phyloP scores from a whole-genome alignment of 2,113 vertebrate species.

The Polyodon spathula region DNA sequence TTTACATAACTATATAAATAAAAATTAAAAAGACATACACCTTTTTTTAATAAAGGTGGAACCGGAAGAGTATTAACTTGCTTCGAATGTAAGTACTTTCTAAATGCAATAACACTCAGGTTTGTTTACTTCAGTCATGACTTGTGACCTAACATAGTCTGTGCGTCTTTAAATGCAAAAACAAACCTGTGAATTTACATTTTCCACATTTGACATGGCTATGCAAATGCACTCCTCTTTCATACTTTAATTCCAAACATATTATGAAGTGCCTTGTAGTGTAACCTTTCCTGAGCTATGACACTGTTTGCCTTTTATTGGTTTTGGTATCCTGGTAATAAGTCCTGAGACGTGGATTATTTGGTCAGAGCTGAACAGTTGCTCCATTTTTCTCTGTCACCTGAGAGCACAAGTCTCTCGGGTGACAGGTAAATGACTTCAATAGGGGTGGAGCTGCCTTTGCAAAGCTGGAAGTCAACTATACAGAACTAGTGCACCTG shows the following conservation, averaged over 20 bases:
- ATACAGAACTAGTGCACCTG: constrained; percentile 56
- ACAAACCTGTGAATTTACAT: constrained; percentile 11
- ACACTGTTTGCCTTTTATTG: too few relatives aligned
- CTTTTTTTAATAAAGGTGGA: too few relatives aligned
- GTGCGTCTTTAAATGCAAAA: constrained; percentile 16
- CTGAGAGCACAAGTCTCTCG: constrained; percentile 46
- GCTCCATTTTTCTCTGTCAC: background rate
- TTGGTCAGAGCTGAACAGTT: background rate
- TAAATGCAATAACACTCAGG: too few relatives aligned
- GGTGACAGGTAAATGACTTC: constrained; percentile 56
- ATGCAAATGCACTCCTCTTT: constrained; percentile 5
- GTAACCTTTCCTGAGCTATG: background rate
- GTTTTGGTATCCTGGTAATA: too few relatives aligned
- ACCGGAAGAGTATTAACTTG: too few relatives aligned
- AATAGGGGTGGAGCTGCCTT: constrained; percentile 63
- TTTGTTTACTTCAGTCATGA: background rate
- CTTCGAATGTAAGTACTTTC: too few relatives aligned
- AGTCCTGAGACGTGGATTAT: background rate
- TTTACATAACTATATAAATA: too few relatives aligned
- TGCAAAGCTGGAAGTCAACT: constrained; percentile 54
- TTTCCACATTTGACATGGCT: background rate
- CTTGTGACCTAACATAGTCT: background rate
- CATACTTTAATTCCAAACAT: background rate
- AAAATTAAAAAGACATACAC: too few relatives aligned
- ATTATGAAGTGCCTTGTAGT: background rate